phyloP scores from a whole-genome alignment of 2,888 invertebrate species.

The Silvanus unidentatus region DNA sequence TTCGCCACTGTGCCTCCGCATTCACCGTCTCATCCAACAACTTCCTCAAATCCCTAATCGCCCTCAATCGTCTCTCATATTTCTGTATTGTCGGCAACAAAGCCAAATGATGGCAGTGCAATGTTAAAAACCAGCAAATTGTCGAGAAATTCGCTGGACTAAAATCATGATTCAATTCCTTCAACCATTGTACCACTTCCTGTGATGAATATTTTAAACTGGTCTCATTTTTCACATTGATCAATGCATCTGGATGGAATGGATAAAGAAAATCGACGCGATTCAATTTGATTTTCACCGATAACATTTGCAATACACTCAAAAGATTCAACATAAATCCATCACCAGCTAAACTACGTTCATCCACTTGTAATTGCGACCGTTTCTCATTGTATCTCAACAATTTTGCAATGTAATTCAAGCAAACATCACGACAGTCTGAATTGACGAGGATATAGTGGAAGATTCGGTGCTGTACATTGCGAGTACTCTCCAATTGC shows the following conservation, averaged over 20 bases:
- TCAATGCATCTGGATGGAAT: slow-evolving; percentile 71
- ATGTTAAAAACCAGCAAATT: slow-evolving; percentile 93
- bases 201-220: slow-evolving; percentile 76
- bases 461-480: slow-evolving; percentile 72
- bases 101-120: slow-evolving; percentile 90
- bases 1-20: slow-evolving; percentile 77
- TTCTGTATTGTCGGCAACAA: slow-evolving; percentile 85
- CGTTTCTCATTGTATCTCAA: slow-evolving; percentile 79
- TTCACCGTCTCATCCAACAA: slow-evolving; percentile 78
- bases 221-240: slow-evolving; percentile 71
- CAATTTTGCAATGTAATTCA: slow-evolving; percentile 73
- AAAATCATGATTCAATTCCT: slow-evolving; percentile 64
- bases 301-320: slow-evolving; percentile 83
- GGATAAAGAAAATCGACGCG: slow-evolving; percentile 86
- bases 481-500: slow-evolving; percentile 73
- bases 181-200: slow-evolving; percentile 73
- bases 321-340: slow-evolving; percentile 94
- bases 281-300: slow-evolving; percentile 83
- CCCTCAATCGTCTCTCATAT: slow-evolving; percentile 67
- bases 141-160: slow-evolving; percentile 87
- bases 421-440: slow-evolving; percentile 70
- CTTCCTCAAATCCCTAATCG: slow-evolving; percentile 80
- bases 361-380: slow-evolving; percentile 85
- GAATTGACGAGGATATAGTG: slow-evolving; percentile 78
- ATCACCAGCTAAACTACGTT: slow-evolving; percentile 81